Evolutionary conservation across 2,888 invertebrate species (phyloP), one percentile per base, ranked within the genome.

Genomic region (Blera fallax): DNA sequence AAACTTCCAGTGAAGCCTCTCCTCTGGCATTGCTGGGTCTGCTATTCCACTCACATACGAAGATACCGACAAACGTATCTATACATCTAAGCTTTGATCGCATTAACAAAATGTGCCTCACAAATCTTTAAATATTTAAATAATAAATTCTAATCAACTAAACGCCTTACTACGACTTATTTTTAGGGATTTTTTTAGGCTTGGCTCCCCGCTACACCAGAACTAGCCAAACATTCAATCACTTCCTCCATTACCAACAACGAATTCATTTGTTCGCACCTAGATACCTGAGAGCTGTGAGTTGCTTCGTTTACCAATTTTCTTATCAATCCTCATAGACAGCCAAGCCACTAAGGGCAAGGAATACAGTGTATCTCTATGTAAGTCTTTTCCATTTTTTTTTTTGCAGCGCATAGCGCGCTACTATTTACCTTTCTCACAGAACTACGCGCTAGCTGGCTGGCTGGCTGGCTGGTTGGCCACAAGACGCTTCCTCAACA

Each of bases 341-440:
- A 50, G 50, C 3, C 4, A 50, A 50, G 50, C 3, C 4, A 50
- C 11, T 24, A 21, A 8, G 24, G 24, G 24, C 24, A 24, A 24
- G 2, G 24, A 21, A 21, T 50, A 50, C 27, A 24, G 24, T 27
- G 27, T 50, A 48, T 16, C 18, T 45, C 45, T 45, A 18, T 45
- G 18, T 45, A 1, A 5, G 40, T n/a, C 1, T 8, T 0, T 14
- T 40, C 1, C 7, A n/a, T 48, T 48, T 16, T 24, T 34, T 21
- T 34, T 65, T 65, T 67, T 45, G 65, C 65, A 52, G 24, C 24
- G 7, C 32, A 32, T 64, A 34, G 16, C 32, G 3, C 27, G 10
- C 27, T 18, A 14, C 24, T 67, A n/a, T 67, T 67, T 67, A 37
- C 65, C 50, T 50, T 67, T 67, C 65, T 37, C 65, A 67, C 65